phyloP scores from a whole-genome alignment of 2,113 vertebrate species.

The Microcebus tavaratra region DNA sequence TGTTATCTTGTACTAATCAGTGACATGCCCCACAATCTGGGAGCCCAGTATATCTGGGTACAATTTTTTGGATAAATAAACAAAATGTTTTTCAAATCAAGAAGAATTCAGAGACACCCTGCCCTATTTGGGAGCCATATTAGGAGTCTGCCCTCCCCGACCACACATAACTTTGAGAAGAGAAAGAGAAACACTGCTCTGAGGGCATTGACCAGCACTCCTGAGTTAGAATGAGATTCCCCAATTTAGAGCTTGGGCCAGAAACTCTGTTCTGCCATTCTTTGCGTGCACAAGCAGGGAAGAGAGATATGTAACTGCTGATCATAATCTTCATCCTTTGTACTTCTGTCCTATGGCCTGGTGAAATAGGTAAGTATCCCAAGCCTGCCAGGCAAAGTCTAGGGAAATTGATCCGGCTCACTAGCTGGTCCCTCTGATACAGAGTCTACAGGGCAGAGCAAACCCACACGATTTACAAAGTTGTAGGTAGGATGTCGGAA shows the following conservation, averaged over 20 bases:
- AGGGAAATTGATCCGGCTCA: not conserved
- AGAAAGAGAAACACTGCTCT: not conserved
- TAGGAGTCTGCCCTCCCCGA: not conserved
- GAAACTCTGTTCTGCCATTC: not conserved
- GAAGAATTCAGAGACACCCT: not conserved
- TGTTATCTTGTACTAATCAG: not conserved
- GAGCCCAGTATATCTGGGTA: not conserved
- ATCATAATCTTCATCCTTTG: not conserved
- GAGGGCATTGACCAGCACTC: not conserved
- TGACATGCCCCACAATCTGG: not conserved
- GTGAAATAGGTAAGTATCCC: not conserved
- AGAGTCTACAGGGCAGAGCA: not conserved
- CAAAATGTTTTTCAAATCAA: not conserved
- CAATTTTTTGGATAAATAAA: not conserved
- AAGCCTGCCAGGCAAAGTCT: not conserved
- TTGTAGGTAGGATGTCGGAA: not conserved
- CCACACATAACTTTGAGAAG: not conserved
- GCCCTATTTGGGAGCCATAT: not conserved
- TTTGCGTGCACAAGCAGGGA: not conserved
- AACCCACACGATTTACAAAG: not conserved
- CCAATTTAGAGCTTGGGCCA: not conserved
- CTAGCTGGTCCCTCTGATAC: not conserved
- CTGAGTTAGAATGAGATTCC: not conserved
- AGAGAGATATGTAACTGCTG: not conserved
- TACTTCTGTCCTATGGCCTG: not conserved